These are phyloP conservation scores for Drosophila funebris DNA, from an alignment of 1,140 invertebrate species.

Conservation along the genomic window DNA sequence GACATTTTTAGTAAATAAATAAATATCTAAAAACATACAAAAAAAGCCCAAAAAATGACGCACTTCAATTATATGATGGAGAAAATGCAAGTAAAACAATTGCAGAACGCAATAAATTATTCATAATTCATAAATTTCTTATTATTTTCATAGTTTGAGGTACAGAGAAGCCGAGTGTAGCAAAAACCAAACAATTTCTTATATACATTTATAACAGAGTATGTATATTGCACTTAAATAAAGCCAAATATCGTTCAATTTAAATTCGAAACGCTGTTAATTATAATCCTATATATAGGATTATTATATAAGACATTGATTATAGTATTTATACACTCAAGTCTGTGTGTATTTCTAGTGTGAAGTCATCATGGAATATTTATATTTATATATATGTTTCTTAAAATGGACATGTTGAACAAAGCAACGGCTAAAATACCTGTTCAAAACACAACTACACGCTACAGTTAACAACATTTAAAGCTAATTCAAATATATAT, in stretches of 20 bases:
- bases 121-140: slow-evolving; percentile 7
- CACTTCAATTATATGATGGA: too few relatives aligned
- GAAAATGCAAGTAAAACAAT: too few relatives aligned
- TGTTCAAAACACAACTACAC: slow-evolving; percentile 53
- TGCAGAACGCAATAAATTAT: background rate
- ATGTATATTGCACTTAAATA: slow-evolving; percentile 35
- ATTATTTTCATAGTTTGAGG: slow-evolving; percentile 26
- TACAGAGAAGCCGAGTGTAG: slow-evolving; percentile 54
- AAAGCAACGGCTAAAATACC: slow-evolving; percentile 58
- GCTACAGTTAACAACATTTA: slow-evolving; percentile 67
- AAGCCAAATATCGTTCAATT: slow-evolving; percentile 1
- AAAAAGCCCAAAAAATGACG: too few relatives aligned
- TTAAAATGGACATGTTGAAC: slow-evolving; percentile 64
- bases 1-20: slow-evolving; percentile 77
- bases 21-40: slow-evolving; percentile 52
- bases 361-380: background rate
- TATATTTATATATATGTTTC: slow-evolving; percentile 5
- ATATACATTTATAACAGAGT: background rate
- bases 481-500: slow-evolving; percentile 53
- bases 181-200: slow-evolving; percentile 27
- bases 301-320: background rate
- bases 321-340: background rate
- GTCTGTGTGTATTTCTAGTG: background rate
- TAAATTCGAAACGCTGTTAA: slow-evolving; percentile 17
- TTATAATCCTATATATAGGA: slow-evolving; percentile 1